Percentiles rank a stretch among this genome's conserved stretches.
These are phyloP conservation scores for Motacilla tschutschensis DNA, from an alignment of 2,113 vertebrate species.

Conservation along the genomic window DNA sequence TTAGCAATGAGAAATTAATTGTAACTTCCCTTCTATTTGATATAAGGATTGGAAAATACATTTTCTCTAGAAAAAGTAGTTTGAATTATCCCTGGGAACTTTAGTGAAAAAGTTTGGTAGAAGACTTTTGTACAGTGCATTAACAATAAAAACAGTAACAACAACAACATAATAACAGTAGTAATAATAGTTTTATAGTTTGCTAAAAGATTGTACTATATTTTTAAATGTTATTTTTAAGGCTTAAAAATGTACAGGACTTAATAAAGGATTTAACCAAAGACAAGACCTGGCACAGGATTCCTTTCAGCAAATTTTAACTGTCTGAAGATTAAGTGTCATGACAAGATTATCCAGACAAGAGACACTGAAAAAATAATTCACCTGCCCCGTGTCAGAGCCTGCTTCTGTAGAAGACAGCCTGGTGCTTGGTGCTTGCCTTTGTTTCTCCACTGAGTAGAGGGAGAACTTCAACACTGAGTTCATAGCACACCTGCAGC, in stretches of 20 bases:
- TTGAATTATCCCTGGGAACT: neutral
- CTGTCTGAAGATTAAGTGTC: neutral
- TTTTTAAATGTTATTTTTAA: neutral
- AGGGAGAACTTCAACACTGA: neutral
- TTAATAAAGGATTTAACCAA: neutral
- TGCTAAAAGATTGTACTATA: neutral
- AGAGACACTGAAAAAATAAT: neutral
- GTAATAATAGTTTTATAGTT: neutral
- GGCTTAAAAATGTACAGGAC: neutral
- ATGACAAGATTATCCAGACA: neutral
- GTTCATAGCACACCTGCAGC: neutral
- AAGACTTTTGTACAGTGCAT: neutral
- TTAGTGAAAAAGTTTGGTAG: neutral
- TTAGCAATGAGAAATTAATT: neutral
- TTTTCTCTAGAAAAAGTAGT: neutral
- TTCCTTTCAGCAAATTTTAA: neutral
- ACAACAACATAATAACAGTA: rapidly evolving
- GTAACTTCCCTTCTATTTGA: neutral
- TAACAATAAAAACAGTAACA: neutral
- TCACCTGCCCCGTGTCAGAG: neutral
- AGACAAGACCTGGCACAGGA: neutral
- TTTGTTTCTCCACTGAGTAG: neutral
- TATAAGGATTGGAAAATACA: neutral
- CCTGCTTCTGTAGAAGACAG: neutral
- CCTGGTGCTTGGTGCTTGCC: neutral